These are phyloP conservation scores for Chorisops tibialis DNA, from an alignment of 2,888 invertebrate genomes.

Conservation along the genomic window DNA sequence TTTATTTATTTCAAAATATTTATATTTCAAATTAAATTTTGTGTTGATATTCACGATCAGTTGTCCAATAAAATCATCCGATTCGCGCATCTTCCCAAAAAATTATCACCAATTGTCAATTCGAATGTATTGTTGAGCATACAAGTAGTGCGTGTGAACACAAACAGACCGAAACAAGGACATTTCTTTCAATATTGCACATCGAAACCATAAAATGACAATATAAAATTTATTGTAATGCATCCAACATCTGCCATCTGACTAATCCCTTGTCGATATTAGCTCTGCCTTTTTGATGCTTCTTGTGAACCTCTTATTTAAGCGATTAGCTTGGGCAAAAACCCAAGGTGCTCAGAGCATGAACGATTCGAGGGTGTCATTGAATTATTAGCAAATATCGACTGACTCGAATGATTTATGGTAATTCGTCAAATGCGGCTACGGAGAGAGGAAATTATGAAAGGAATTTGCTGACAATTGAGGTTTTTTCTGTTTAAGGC, in stretches of 20 bases:
- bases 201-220: slow-evolving; percentile 14
- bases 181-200: slow-evolving; percentile 9
- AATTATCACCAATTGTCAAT: no score
- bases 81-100: no score
- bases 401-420: slow-evolving; percentile 21
- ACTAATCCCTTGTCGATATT: not conserved
- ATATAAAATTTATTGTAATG: slow-evolving; percentile 12
- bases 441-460: no score
- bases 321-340: slow-evolving; percentile 22
- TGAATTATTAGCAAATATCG: slow-evolving; percentile 20
- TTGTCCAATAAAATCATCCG: no score
- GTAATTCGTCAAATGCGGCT: slow-evolving; percentile 23
- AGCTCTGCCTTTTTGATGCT: not conserved
- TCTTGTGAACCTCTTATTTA: slow-evolving; percentile 11
- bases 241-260: slow-evolving; percentile 18
- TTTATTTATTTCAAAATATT: no score
- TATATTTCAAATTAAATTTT: no score
- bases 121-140: not conserved
- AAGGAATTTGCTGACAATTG: no score
- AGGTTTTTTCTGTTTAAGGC: no score
- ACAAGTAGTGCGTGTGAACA: slow-evolving; percentile 5
- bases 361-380: slow-evolving; percentile 3
- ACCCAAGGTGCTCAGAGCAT: not conserved
- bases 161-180: slow-evolving; percentile 18
- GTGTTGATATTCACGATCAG: no score